Evolutionary conservation across 2,888 invertebrate species (phyloP).

Genomic region (Caprella mutica): DNA sequence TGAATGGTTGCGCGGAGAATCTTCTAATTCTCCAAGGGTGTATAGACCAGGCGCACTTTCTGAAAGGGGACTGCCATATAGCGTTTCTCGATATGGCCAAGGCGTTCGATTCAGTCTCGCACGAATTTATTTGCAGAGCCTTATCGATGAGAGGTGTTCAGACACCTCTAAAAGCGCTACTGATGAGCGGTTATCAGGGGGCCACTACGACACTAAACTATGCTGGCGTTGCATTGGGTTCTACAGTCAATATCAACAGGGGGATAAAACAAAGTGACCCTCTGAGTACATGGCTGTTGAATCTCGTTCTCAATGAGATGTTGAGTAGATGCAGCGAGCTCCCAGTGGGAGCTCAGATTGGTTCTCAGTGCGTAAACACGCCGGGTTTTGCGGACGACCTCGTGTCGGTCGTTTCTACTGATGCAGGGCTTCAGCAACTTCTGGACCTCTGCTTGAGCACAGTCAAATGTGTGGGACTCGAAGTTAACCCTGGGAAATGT

Average conservation of each 20-base stretch:
- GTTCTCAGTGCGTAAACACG: not conserved
- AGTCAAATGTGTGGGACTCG: not conserved
- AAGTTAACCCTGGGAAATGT: not conserved
- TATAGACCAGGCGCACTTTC: no score
- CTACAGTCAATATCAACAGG: not conserved
- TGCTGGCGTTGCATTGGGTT: not conserved
- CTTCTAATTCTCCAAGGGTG: no score
- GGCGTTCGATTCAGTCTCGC: not conserved
- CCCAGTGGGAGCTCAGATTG: not conserved
- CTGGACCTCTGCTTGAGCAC: not conserved
- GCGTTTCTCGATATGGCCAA: constrained; percentile 1
- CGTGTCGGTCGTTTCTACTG: not conserved
- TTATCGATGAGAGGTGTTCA: not conserved
- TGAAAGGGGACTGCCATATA: no score
- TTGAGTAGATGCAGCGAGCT: not conserved
- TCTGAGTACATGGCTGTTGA: not conserved
- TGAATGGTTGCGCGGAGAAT: not conserved
- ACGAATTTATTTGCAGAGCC: not conserved
- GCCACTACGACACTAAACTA: not conserved
- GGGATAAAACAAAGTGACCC: constrained; percentile 6
- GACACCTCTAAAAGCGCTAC: not conserved
- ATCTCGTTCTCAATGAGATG: not conserved
- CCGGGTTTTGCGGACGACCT: not conserved
- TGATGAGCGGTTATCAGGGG: not conserved
- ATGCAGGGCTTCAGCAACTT: not conserved